Evolutionary conservation across 2,888 invertebrate species (phyloP), one percentile per base, ranked within the genome.

Genomic region (Amaurobius ferox): DNA sequence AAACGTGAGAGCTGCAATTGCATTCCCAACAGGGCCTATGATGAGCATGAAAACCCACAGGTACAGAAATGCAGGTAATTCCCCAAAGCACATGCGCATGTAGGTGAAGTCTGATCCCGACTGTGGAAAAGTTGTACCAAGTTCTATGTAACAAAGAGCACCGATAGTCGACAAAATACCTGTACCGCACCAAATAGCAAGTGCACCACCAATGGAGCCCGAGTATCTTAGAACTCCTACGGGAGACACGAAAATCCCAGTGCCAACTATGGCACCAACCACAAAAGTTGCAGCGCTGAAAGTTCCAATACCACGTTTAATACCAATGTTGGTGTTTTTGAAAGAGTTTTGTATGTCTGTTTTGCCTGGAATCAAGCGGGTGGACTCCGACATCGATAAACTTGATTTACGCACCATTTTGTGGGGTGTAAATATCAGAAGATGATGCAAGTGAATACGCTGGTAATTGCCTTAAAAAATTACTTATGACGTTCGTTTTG

Each of bases 101-200:
- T 99, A 99, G 35, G 98, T 97, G 91, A 98, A 99, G 92, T 99
- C 98, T 0, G 98, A 98, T 26, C 98, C 98, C 85, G 97, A 98
- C 90, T 97, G 96, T 3, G 97, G 96, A 90, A 99, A 95, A 23
- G 94, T 93, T 23, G 95, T 95, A 90, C 98, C 98, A 89, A 98
- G 93, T 93, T 99, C 98, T 13, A 98, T 98, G 91, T 99, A 99
- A 91, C 98, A 99, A 26, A 98, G 93, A 0, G 98, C 98, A 3
- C 98, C 98, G 79, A 98, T 94, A 93, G 97, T 95, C 23, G 97
- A 97, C 86, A 98, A 93, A 40, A 96, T 90, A 23, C 98, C 98
- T 13, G 97, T 97, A 66, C 96, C 92, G 23, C 95, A 93, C 98
- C 98, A 98, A 64, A 98, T 94, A 71, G 96, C 94, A 72, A 98